Conservation (phyloP, 1,140 invertebrate genomes). For the Conus betulinus region DNA sequence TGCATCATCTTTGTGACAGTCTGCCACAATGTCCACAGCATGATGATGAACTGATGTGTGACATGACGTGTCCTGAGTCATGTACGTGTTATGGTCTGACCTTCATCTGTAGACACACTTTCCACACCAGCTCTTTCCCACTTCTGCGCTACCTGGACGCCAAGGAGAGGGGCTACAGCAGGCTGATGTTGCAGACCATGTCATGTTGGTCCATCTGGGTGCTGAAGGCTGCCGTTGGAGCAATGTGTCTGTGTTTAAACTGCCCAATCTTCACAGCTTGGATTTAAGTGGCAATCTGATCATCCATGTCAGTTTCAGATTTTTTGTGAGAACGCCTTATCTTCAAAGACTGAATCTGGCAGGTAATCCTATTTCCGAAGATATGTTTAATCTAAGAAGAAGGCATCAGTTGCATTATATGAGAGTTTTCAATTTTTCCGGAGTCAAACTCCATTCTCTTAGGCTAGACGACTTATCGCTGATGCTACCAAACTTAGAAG, state of each 20-base stretch:
- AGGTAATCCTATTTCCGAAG: background rate
- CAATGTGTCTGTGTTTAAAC: background rate
- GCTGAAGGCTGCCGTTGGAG: background rate
- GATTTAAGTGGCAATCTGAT: slow-evolving; percentile 34
- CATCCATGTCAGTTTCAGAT: background rate
- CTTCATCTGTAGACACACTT: background rate
- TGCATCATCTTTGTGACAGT: background rate
- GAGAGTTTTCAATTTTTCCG: too few relatives aligned
- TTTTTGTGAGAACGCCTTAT: background rate
- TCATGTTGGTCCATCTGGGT: slow-evolving; percentile 20
- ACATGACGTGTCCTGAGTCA: slow-evolving; percentile 28
- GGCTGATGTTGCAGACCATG: background rate
- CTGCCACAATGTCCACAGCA: slow-evolving; percentile 30
- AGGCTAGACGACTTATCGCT: background rate
- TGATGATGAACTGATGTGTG: slow-evolving; percentile 40
- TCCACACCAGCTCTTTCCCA: background rate
- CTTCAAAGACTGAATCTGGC: background rate
- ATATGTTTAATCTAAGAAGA: too few relatives aligned
- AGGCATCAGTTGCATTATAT: background rate
- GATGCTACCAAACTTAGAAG: too few relatives aligned
- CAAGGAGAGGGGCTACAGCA: background rate
- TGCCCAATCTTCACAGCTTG: background rate
- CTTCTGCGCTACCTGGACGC: slow-evolving; percentile 22
- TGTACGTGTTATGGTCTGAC: slow-evolving; percentile 24
- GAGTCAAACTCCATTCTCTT: background rate